These are phyloP conservation scores for Coronaproctus castanopsis DNA, from an alignment of 2,888 invertebrate species.

Conservation along the genomic window DNA sequence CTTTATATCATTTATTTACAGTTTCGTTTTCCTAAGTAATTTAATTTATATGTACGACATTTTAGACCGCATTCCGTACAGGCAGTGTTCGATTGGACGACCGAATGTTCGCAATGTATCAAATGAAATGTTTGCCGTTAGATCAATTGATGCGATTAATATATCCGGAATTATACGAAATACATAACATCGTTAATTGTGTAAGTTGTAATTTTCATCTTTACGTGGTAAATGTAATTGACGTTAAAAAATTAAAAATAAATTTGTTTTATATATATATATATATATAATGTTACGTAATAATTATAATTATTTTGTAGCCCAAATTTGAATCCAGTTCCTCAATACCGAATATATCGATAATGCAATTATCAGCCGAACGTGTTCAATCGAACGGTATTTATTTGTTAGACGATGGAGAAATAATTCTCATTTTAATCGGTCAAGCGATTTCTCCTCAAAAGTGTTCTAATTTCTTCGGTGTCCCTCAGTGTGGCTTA, in stretches of 20 bases:
- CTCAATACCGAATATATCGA: constrained; percentile 40
- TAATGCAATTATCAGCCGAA: constrained; percentile 67
- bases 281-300: too few relatives aligned
- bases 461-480: constrained; percentile 57
- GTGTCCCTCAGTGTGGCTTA: constrained; percentile 47
- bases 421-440: constrained; percentile 59
- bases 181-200: constrained; percentile 48
- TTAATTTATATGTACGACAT: too few relatives aligned
- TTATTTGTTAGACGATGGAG: constrained; percentile 77
- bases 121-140: constrained; percentile 73
- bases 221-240: background rate
- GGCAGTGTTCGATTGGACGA: constrained; percentile 79
- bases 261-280: too few relatives aligned
- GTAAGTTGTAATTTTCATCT: too few relatives aligned
- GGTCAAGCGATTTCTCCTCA: constrained; percentile 54
- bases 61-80: constrained; percentile 81
- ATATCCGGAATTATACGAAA: constrained; percentile 80
- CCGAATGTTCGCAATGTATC: constrained; percentile 78
- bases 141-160: constrained; percentile 56
- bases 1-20: too few relatives aligned
- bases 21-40: too few relatives aligned
- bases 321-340: constrained; percentile 26
- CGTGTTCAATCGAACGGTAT: constrained; percentile 54
- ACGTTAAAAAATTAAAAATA: background rate
- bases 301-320: constrained; percentile 15